Percentiles rank a stretch among this genome's conserved stretches.
Evolutionary conservation across 2,888 invertebrate genomes (phyloP).

Genomic region (Adelphocoris suturalis): DNA sequence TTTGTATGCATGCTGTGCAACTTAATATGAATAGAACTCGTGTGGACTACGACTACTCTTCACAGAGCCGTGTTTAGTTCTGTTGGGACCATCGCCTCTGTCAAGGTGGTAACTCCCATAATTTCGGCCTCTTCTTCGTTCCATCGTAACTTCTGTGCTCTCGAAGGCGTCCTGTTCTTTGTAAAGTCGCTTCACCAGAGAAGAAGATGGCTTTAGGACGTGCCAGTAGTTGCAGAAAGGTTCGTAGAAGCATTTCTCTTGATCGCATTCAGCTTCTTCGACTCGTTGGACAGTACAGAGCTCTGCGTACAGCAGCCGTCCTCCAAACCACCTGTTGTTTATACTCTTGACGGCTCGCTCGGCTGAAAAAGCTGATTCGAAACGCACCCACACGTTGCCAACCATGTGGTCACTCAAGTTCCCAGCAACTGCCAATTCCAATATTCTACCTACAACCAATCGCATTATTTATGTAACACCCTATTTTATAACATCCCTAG

Average conservation of each 20-base stretch:
- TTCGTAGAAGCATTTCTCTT: neutral
- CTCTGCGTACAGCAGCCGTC: neutral
- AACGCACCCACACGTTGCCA: constrained; percentile 4
- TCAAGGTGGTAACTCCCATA: too few relatives aligned
- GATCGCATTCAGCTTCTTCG: neutral
- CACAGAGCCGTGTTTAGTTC: too few relatives aligned
- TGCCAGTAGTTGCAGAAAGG: neutral
- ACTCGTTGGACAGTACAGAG: neutral
- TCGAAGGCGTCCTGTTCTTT: neutral
- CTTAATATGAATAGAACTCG: too few relatives aligned
- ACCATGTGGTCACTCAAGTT: neutral
- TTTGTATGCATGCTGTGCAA: too few relatives aligned
- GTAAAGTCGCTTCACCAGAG: neutral
- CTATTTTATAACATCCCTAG: too few relatives aligned
- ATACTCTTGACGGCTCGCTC: neutral
- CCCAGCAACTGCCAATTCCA: neutral
- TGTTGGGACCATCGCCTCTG: too few relatives aligned
- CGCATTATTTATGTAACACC: too few relatives aligned
- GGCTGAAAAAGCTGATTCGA: neutral
- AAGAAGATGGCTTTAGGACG: neutral
- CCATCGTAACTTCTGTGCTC: too few relatives aligned
- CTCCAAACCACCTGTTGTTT: constrained; percentile 5
- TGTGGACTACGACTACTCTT: too few relatives aligned
- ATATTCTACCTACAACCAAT: neutral
- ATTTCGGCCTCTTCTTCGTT: too few relatives aligned